Percentiles rank a stretch among this genome's conserved stretches.
Conservation (phyloP, 1,140 invertebrate genomes). For the Planococcus citri region DNA sequence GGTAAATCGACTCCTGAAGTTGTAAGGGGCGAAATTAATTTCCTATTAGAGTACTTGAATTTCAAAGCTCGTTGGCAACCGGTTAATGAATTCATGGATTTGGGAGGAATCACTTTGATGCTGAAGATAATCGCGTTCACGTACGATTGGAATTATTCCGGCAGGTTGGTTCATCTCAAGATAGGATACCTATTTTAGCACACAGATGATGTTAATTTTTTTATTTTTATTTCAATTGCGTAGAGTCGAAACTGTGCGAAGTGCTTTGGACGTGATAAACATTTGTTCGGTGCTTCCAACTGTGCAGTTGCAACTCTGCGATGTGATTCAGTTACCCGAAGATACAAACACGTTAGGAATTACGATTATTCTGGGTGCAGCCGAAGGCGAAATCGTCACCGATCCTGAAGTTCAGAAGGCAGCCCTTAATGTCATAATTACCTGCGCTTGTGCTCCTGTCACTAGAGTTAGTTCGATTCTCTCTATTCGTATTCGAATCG, state of each 20-base stretch:
- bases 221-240: background rate
- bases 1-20: constrained; percentile 59
- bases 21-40: constrained; percentile 69
- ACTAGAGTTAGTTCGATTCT: constrained; percentile 47
- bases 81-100: constrained; percentile 68
- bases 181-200: too few species aligned
- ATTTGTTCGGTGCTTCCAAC: constrained; percentile 82
- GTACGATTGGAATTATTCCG: constrained; percentile 83
- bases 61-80: constrained; percentile 68
- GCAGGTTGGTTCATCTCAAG: too few species aligned
- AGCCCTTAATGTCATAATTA: constrained; percentile 74
- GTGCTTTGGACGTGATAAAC: constrained; percentile 76
- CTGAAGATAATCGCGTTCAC: constrained; percentile 77
- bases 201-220: too few species aligned
- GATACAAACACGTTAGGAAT: constrained; percentile 56
- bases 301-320: constrained; percentile 67
- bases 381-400: constrained; percentile 75
- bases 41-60: constrained; percentile 62
- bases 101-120: constrained; percentile 71
- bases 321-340: constrained; percentile 61
- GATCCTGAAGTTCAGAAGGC: constrained; percentile 86
- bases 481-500: background rate
- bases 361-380: constrained; percentile 53
- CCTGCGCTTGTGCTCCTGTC: constrained; percentile 84
- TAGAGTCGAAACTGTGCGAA: constrained; percentile 76